Evolutionary conservation across 2,888 invertebrate genomes (phyloP), one percentile per base, ranked within the genome.

Genomic region (Aspidiotus rigidus): DNA sequence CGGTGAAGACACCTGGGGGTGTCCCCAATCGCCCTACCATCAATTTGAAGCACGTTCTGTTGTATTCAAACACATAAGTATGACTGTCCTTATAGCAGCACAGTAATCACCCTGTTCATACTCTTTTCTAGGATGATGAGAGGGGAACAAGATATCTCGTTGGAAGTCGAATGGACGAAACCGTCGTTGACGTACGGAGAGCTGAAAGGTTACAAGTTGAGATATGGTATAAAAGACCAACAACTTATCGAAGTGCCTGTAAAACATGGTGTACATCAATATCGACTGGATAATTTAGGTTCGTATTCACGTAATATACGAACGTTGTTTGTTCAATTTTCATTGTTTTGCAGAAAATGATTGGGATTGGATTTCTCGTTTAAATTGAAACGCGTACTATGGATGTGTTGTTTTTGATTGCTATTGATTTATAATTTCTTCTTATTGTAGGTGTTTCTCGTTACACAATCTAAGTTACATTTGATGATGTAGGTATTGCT

Each of bases 121-220:
- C 54, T 66, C 63, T 71, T 42, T 70, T 71, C 69, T 76, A 90
- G 90, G 78, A 85, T 95, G 72, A 83, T 90, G 75, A 89, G 90
- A 77, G 85, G 90, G 72, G 91, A 93, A 74, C 91, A 93, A 1
- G 89, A 91, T 28, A 88, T 93, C 41, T 74, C 72, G 41, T 88
- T 97, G 71, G 90, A 93, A 79, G 82, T 97, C 71, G 93, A 93
- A 78, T 99, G 98, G 98, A 86, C 86, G 9, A 85, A 86, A 73
- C 98, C 98, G 0, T 84, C 86, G 1, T 87, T 90, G 79, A 92
- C 93, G 0, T 93, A 92, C 76, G 97, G 97, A 7, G 88, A 89
- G 75, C 80, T 97, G 67, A 83, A 88, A 71, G 93, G 93, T 10
- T 97, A 93, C 78, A 84, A 93, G 69, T 79, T 97, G 40, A 83